Base-by-base conservation (phyloP, 2,888 invertebrate genomes). In the Platycheirus albimanus region DNA sequence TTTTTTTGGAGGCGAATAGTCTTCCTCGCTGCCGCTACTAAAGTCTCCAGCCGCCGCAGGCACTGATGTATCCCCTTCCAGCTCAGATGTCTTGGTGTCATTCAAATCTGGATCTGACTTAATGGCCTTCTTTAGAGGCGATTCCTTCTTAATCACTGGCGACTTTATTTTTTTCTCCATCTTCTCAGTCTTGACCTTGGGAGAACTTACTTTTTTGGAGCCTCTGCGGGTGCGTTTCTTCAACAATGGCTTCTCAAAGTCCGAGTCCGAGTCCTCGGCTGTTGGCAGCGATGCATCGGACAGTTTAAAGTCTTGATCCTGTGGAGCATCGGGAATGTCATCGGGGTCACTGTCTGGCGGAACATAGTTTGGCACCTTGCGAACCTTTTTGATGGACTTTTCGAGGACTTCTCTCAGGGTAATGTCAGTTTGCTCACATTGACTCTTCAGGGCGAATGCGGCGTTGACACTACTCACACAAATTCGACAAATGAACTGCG, bases 221-320 rank as follows among this genome's bases (percentile, higher is more conserved):
- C 17, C 85, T 64, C 20, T 79, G 54, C 38, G 85, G 67, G 15
- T 83, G 7, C 47, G 79, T 63, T 20, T 86, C 78, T 77, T 86
- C 72, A 45, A 83, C 66, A 56, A 70, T n/a, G 75, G 70, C 36
- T 79, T 85, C 2, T 33, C 71, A 8, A 89, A 89, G 0, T 87
- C 88, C 0, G 89, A 88, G 20, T 88, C 88, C 36, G 88, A 88
- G 33, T 86, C 87, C 45, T 88, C 90, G 1, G 86, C 84, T 24
- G 89, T 87, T 1, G 88, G 87, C 24, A 87, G 88, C 15, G 86
- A 87, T 8, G 88, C 90, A 67, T 91, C 89, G 3, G 91, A 90
- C 1, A 91, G 86, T 76, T 91, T 90, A 17, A 90, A 91, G 84
- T 91, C 91, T 0, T 87, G 89, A 69, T 91, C 91, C 33, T 89